phyloP scores from a whole-genome alignment of 1,140 invertebrate genomes.

The Coptotermes formosanus region DNA sequence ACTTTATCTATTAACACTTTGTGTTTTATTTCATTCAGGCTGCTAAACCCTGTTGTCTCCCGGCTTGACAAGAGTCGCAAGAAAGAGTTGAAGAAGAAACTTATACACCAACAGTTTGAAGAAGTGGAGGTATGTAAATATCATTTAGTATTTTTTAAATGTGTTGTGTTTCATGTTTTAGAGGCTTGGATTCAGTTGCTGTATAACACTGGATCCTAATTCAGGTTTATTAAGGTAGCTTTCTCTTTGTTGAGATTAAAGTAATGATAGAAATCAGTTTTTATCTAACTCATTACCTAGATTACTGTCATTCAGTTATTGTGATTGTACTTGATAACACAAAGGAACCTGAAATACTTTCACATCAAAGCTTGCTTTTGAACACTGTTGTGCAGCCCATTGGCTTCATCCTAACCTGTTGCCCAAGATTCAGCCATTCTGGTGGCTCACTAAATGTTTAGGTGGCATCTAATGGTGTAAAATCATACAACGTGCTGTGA shows the following conservation, averaged over 20 bases:
- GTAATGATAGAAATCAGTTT: neutral
- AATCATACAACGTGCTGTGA: too few species aligned
- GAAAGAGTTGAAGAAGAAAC: conserved; percentile 55
- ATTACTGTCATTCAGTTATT: too few species aligned
- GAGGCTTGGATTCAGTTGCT: neutral
- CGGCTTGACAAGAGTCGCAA: conserved; percentile 68
- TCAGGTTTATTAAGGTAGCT: neutral
- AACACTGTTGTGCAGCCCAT: too few species aligned
- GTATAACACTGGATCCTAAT: neutral
- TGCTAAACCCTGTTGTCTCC: conserved; percentile 88
- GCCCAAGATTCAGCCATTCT: too few species aligned
- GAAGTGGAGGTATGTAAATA: conserved; percentile 48
- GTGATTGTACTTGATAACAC: too few species aligned
- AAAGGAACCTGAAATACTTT: too few species aligned
- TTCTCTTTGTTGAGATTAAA: neutral
- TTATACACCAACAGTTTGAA: conserved; percentile 50
- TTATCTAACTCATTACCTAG: neutral
- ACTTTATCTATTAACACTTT: neutral
- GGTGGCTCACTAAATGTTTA: too few species aligned
- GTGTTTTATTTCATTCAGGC: conserved; percentile 39
- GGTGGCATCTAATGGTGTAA: too few species aligned
- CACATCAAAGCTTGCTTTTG: too few species aligned
- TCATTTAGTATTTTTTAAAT: neutral
- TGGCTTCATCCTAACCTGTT: too few species aligned
- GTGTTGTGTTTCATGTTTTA: neutral